Base-by-base conservation (phyloP, 2,888 invertebrate genomes). In the Patella ulyssiponensis region DNA sequence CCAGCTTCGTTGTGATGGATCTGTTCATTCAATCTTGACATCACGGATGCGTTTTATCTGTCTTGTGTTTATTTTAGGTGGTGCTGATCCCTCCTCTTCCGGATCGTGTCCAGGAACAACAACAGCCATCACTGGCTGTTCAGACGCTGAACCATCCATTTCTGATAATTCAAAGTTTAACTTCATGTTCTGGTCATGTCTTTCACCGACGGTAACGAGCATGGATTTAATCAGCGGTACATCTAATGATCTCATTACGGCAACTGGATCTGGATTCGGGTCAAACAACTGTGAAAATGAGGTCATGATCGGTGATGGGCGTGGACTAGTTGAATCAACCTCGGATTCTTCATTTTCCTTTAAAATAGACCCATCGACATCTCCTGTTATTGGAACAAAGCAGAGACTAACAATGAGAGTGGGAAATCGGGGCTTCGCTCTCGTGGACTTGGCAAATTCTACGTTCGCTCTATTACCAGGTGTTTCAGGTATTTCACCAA, bases 241-340 rank as follows among this genome's bases (percentile, higher is more conserved):
- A 33, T 78, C 83, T 1, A 69, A 78, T 44, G 83, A 86, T 12
- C 76, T 33, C 23, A 80, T 87, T n/a, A 79, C 81, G 3, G 11
- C 83, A 12, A 73, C 75, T n/a, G 87, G 87, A 14, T 79, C 80
- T 1, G 86, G 86, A 3, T 83, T 87, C 52, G 83, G 85, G 9
- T 64, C 77, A 0, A 76, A 75, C 3, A 73, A 74, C 11, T 88
- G 88, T 77, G 84, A 84, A 64, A 87, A 88, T 76, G 87, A 88
- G 76, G 78, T 87, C 33, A 77, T 27, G 0, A 80, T 86, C 69
- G 85, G 83, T 0, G 78, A 78, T 71, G 64, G 69, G 1, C 14
- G 5, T 12, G 77, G 80, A 15, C 23, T 74, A 27, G 74, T 77
- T 9, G n/a, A 71, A n/a, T 44, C 71, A 11, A 23, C 74, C n/a